Evolutionary conservation across 2,797 vertebrate species (phyloP), one percentile per base, ranked within the genome.

Genomic region (Avahi laniger): DNA sequence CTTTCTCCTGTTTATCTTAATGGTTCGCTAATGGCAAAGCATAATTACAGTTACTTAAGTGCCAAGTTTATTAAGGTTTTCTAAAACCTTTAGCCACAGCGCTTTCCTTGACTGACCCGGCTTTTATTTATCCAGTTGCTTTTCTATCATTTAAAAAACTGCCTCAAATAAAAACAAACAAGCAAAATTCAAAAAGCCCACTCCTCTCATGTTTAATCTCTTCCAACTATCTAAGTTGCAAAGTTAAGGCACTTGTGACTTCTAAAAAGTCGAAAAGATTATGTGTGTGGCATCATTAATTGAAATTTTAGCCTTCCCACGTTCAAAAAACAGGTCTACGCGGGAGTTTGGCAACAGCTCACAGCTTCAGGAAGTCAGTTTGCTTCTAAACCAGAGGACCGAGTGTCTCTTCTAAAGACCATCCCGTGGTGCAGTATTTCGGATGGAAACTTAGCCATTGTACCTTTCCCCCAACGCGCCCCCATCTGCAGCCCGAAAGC

Each of bases 31-130:
- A 98, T 95, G 86, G 87, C 59, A 95, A 87, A 81, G 52, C 91
- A 57, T 97, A 97, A 98, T 98, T 97, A 97, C 85, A 88, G 91
- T 76, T 93, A 91, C 91, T 94, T 95, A 93, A 54, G 72, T 95
- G 94, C 63, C 97, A 97, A 97, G 57, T 93, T 81, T 18, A 92
- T 97, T 97, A 97, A 97, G 95, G 87, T 94, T 94, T 97, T 92
- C 15, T 79, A 93, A 95, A 95, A 90, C 84, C 91, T 72, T 82
- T 85, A 89, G 80, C 79, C 91, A 75, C 80, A 50, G 59, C 10
- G 54, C 91, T 96, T 93, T 92, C 72, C 63, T 91, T 57, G 78
- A 70, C 54, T 63, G 94, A 76, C 82, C 70, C 46, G 59, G 59
- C 43, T 94, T 84, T 73, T 69, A 72, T 90, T 90, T 73, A 46